Conservation (phyloP, 1,140 invertebrate species). For the Chrysomallon squamiferum region DNA sequence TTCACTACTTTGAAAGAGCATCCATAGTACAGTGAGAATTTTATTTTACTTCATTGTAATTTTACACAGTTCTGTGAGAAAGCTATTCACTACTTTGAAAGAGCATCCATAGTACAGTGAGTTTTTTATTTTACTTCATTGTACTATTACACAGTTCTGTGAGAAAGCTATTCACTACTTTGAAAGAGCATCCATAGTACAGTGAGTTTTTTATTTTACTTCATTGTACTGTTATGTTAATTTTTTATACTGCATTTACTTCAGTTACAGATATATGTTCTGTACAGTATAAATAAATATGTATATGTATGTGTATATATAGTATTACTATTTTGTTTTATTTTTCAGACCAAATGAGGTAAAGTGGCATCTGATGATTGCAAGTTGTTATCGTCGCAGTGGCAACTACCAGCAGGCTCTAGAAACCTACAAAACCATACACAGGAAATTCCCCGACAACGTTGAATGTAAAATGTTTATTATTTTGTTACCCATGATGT, state of each 20-base stretch:
- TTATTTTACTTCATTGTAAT: conserved; percentile 1
- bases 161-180: conserved; percentile 91
- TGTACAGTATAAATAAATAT: too few species aligned
- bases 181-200: conserved; percentile 84
- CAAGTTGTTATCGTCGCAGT: conserved; percentile 80
- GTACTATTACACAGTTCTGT: conserved; percentile 72
- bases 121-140: conserved; percentile 35
- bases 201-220: conserved; percentile 66
- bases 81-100: conserved; percentile 86
- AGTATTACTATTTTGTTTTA: background rate
- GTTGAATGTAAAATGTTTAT: conserved; percentile 78
- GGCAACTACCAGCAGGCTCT: conserved; percentile 86
- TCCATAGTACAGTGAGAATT: conserved; percentile 77
- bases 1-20: conserved; percentile 87
- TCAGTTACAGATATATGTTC: too few species aligned
- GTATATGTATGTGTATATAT: too few species aligned
- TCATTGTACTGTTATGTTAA: too few species aligned
- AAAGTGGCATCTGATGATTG: conserved; percentile 85
- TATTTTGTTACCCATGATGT: background rate
- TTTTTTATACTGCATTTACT: too few species aligned
- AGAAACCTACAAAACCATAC: conserved; percentile 79
- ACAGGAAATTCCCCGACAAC: conserved; percentile 83
- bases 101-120: conserved; percentile 83
- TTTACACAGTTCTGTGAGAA: conserved; percentile 84
- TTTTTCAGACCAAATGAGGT: conserved; percentile 74